Evolutionary conservation across 1,140 invertebrate genomes (phyloP), one percentile per base, ranked within the genome.

Genomic region (Pteromalus puparum): DNA sequence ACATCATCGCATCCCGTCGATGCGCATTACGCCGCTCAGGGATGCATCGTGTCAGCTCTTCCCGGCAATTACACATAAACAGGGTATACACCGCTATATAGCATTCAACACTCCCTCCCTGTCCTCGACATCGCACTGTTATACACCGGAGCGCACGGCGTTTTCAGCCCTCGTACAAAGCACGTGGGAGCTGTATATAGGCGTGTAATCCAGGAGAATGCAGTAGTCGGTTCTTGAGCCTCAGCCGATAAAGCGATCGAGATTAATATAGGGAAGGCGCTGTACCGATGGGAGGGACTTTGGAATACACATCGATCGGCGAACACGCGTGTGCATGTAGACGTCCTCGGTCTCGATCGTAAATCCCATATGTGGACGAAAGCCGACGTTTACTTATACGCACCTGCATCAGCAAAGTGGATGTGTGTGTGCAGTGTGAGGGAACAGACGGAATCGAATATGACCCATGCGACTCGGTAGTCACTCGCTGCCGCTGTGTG

Each of bases 181-280:
- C 38, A 9, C 10, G 9, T 42, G 38, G 7, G 38, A 10, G 38
- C n/a, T n/a, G n/a, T n/a, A n/a, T n/a, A n/a, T 42, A 42, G 9
- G 38, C 38, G 38, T 42, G 38, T 42, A 42, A 42, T 42, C 38
- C 38, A 9, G 38, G 38, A 12, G 38, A 42, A 7, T 42, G 38
- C 38, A 42, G 38, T 42, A 42, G 38, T 42, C 38, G 38, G 6
- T 42, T 42, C 38, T 42, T 42, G 38, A 42, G 38, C 38, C 38
- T 42, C 38, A 7, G 6, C 38, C 38, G 38, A 42, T 42, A 42
- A 42, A 77, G 26, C 75, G 24, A 77, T 77, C 75, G 24, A 48
- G 42, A 30, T 77, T 77, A 78, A 78, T 28, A 48, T 28, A 48
- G 76, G 76, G 13, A 61, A 26, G 42, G 24, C 38, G 38, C 38